Evolutionary conservation across 37 sponge, comb jelly and placozoan genomes (phyloP).

Genomic region (Spongilla lacustris): DNA sequence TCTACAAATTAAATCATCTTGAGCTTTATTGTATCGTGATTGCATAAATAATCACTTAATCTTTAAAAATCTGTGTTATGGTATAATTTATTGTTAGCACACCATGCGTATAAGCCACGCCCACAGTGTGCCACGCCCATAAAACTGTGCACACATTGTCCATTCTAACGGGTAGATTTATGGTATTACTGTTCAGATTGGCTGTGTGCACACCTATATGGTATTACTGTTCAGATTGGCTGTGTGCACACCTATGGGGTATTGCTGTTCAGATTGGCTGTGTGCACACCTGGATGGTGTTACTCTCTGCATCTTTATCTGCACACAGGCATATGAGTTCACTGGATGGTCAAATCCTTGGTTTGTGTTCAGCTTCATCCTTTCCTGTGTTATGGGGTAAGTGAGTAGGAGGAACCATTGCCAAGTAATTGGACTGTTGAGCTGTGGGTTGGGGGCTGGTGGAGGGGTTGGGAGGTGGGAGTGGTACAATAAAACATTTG

Average conservation of each 20-base stretch:
- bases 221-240: no score
- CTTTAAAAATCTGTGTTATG: not conserved
- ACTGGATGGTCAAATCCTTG: constrained; percentile 53
- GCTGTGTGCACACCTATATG: no score
- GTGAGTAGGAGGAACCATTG: not conserved
- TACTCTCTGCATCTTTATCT: not conserved
- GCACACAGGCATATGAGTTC: constrained; percentile 50
- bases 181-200: no score
- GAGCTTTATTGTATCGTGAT: not conserved
- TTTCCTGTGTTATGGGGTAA: constrained; percentile 85
- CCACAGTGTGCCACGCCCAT: no score
- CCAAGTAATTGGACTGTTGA: not conserved
- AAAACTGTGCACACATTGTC: not conserved
- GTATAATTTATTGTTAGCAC: not conserved
- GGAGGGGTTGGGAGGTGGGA: not conserved
- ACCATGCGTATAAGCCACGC: no score
- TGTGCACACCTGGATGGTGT: not conserved
- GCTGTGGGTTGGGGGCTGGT: not conserved
- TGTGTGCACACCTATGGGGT: no score
- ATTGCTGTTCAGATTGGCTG: no score
- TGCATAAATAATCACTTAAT: not conserved
- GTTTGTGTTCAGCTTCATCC: constrained; percentile 61
- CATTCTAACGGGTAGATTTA: not conserved
- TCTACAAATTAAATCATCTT: not conserved
- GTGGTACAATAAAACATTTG: not conserved